Base-by-base conservation (phyloP, 2,113 vertebrate species). In the Marcusenius ussheri region DNA sequence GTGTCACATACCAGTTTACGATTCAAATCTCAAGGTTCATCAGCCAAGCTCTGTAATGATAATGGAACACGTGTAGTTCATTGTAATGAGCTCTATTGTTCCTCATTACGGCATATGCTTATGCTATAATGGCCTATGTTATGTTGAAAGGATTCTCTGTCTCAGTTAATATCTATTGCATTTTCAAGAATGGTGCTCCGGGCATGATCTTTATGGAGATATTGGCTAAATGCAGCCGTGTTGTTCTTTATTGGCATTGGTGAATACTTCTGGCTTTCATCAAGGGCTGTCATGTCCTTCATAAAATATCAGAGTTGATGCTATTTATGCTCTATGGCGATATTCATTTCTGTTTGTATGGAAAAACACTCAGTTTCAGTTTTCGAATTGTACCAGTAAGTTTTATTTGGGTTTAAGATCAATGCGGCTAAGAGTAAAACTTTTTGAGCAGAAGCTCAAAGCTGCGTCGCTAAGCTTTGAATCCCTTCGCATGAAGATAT, bases 41-140 rank as follows among this genome's bases (percentile, higher is more conserved):
- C 66, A 51, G 47, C 66, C 46, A 35, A 70, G n/a, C 66, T 83
- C 88, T 51, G 88, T 51, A 35, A 74, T 15, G 15, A 50, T 89
- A 80, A 80, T 89, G 31, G 77, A 89, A 53, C 46, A 89, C 9
- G 27, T 89, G 70, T 51, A 51, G 70, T 53, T 74, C n/a, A 49
- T 46, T 56, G 27, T 86, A 86, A 86, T 85, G 42, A 87, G 85
- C n/a, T 35, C 85, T 53, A 17, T 87, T 87, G 50, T 87, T 49
- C 88, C 45, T 88, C 88, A 88, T 88, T 49, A 88, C 3, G 6
- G 39, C 35, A 62, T 45, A 35, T 13, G n/a, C 46, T 1, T 87
- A 51, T 35, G 13, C 50, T 87, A 17, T 53, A 87, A 87, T 87
- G 85, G 27, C 85, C 85, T 87, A 15, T 87, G 50, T 87, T 53